Evolutionary conservation across 2,888 invertebrate genomes (phyloP), one percentile per base, ranked within the genome.

Genomic region (Noctua pronuba): DNA sequence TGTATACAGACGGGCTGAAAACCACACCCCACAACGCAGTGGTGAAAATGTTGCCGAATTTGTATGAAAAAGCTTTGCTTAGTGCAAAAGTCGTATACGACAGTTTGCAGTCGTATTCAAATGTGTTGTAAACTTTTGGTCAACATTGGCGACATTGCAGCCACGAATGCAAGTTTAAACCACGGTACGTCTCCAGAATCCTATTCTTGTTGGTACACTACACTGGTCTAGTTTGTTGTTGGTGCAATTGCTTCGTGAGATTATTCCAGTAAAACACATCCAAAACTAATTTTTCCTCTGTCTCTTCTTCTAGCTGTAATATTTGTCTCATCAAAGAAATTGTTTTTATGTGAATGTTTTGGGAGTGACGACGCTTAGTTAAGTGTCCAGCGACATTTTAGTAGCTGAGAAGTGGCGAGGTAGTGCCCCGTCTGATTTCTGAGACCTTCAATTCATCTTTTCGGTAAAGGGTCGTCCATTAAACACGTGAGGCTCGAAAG

Each of bases 401-500:
- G 52, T n/a, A 2, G 21, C 21, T 46, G 35, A 31, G 18, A 13
- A 41, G 49, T 74, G 8, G 62, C 18, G 28, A 35, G 18, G 8
- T 31, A 18, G 6, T 24, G 2, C 8, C n/a, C 10, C 35, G 18
- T 75, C 10, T 58, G 38, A 28, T 46, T 28, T n/a, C n/a, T n/a
- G n/a, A 46, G 10, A 10, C 49, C 73, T 52, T 62, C 35, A 44
- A 85, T 86, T 77, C 80, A 86, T 75, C 79, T 77, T 73, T 82
- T 75, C 52, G n/a, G 58, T 70, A 65, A n/a, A n/a, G n/a, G n/a
- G n/a, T n/a, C n/a, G n/a, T n/a, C n/a, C n/a, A n/a, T n/a, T n/a
- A n/a, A n/a, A n/a, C n/a, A n/a, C n/a, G n/a, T n/a, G n/a, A n/a
- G n/a, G n/a, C n/a, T n/a, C n/a, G n/a, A n/a, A n/a, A n/a, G n/a